These are phyloP conservation scores for Callyntrura guangdongensis DNA, from an alignment of 2,888 invertebrate species.

Conservation along the genomic window DNA sequence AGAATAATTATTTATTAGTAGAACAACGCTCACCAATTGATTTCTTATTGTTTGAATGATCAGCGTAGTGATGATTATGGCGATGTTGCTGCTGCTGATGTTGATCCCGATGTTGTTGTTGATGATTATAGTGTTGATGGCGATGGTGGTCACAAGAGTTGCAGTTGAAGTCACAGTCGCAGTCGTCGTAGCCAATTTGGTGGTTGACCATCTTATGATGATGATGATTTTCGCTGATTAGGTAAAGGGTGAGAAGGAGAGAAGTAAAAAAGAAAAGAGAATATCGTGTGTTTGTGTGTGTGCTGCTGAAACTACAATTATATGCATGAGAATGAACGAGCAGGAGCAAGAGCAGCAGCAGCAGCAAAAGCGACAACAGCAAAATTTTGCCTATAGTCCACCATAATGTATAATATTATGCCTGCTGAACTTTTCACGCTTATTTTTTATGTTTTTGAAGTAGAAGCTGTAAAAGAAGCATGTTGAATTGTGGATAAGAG, in stretches of 20 bases:
- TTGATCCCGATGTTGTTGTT: slow-evolving; percentile 32
- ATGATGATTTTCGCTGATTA: slow-evolving; percentile 78
- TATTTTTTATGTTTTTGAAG: slow-evolving; percentile 47
- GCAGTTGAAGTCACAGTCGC: slow-evolving; percentile 60
- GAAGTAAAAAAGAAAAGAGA: slow-evolving; percentile 72
- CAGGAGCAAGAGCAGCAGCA: slow-evolving; percentile 62
- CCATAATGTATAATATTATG: slow-evolving; percentile 28
- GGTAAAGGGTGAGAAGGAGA: slow-evolving; percentile 78
- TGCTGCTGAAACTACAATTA: slow-evolving; percentile 69
- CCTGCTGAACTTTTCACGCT: slow-evolving; percentile 41
- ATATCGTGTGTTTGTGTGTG: slow-evolving; percentile 64
- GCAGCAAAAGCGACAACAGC: slow-evolving; percentile 48
- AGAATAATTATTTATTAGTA: slow-evolving; percentile 59
- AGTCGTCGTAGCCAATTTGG: slow-evolving; percentile 76
- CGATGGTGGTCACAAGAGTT: slow-evolving; percentile 66
- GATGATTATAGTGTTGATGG: slow-evolving; percentile 14
- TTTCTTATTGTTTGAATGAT: slow-evolving; percentile 70
- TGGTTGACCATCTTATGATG: slow-evolving; percentile 79
- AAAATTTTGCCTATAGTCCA: slow-evolving; percentile 47
- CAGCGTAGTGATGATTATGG: slow-evolving; percentile 31
- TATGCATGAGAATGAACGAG: slow-evolving; percentile 75
- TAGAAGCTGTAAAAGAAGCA: slow-evolving; percentile 45
- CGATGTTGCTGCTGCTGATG: slow-evolving; percentile 23
- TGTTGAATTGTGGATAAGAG: slow-evolving; percentile 54
- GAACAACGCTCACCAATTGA: slow-evolving; percentile 70